Conservation (phyloP, 2,888 invertebrate genomes). For the Ormyrus thymus region DNA sequence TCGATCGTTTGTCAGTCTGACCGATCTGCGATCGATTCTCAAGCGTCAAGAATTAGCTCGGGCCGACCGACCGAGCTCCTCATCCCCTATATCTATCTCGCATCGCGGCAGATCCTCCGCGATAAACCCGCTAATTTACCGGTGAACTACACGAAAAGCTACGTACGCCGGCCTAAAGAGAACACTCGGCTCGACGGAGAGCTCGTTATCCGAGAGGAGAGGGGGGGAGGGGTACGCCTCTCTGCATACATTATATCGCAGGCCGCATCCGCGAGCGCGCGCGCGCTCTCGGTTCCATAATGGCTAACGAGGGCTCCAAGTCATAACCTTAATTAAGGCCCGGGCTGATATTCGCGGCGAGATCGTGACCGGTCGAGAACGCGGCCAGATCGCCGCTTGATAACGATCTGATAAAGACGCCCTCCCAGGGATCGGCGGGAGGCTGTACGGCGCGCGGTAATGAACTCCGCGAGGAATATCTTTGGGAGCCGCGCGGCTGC, state of each 20-base stretch:
- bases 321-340: slow-evolving; percentile 74
- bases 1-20: too few species aligned
- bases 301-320: slow-evolving; percentile 73
- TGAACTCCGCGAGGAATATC: slow-evolving; percentile 46
- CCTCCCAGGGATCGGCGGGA: slow-evolving; percentile 67
- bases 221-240: too few species aligned
- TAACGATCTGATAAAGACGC: slow-evolving; percentile 73
- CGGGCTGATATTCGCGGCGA: slow-evolving; percentile 56
- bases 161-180: too few species aligned
- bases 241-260: slow-evolving; percentile 9
- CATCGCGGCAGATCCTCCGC: too few species aligned
- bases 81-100: too few species aligned
- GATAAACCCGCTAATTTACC: too few species aligned
- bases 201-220: too few species aligned
- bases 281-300: slow-evolving; percentile 9
- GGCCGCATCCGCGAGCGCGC: slow-evolving; percentile 39
- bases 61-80: too few species aligned
- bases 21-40: too few species aligned
- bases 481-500: slow-evolving; percentile 7
- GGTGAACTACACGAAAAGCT: too few species aligned
- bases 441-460: slow-evolving; percentile 24
- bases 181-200: too few species aligned
- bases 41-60: too few species aligned
- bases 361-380: slow-evolving; percentile 73
- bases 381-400: slow-evolving; percentile 73